Evolutionary conservation across 2,113 vertebrate species (phyloP).

Genomic region (Litocranius walleri): DNA sequence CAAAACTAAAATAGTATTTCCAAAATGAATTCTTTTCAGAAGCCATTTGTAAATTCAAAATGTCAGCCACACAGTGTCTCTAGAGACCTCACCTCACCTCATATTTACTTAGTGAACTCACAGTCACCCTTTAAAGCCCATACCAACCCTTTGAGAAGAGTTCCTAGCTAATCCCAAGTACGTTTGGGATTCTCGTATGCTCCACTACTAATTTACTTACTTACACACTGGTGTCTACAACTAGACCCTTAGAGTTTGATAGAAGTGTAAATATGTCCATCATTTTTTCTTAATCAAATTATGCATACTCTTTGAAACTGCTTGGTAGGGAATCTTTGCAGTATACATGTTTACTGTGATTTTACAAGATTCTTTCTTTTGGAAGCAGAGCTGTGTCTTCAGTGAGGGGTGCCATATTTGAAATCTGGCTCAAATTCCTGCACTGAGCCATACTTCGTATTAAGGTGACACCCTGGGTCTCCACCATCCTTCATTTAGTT

Average conservation of each 20-base stretch:
- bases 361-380: neutral
- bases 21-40: neutral
- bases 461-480: neutral
- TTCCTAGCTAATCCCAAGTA: neutral
- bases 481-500: neutral
- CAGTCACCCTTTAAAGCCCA: neutral
- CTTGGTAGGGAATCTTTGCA: neutral
- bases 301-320: neutral
- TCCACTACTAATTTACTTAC: neutral
- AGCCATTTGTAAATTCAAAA: neutral
- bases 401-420: no score
- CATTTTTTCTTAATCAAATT: neutral
- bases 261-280: neutral
- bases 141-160: neutral
- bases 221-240: neutral
- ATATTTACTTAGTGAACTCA: neutral
- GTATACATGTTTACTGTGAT: neutral
- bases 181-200: neutral
- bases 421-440: neutral
- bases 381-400: neutral
- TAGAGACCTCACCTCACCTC: neutral
- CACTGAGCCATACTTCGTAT: neutral
- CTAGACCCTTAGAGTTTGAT: neutral
- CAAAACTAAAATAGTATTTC: neutral
- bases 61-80: fast-evolving